These are phyloP conservation scores for Lagocephalus sceleratus DNA, from an alignment of 2,797 vertebrate species.

Conservation along the genomic window DNA sequence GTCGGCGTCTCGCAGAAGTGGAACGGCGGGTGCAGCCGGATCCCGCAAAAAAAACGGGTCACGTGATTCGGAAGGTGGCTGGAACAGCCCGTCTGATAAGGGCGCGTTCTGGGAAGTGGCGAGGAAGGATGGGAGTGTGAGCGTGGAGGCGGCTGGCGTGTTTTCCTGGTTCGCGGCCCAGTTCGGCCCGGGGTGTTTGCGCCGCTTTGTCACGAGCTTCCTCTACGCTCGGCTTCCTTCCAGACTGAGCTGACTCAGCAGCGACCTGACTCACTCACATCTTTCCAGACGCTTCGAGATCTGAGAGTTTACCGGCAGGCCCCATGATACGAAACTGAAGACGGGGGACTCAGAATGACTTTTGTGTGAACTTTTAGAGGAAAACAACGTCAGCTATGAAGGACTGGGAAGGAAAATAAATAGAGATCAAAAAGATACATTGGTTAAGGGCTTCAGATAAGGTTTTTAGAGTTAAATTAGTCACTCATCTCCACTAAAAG, in stretches of 20 bases:
- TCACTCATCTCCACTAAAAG: too few species aligned
- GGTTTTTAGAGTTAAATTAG: too few species aligned
- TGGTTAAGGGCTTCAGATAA: too few species aligned
- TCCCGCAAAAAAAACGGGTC: constrained; percentile 47
- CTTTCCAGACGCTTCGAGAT: constrained; percentile 47
- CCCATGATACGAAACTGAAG: too few species aligned
- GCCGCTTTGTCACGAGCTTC: constrained; percentile 57
- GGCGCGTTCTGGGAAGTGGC: constrained; percentile 49
- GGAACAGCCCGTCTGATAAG: constrained; percentile 33
- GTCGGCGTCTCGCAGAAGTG: too few species aligned
- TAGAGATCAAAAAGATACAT: too few species aligned
- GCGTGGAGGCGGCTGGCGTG: constrained; percentile 13
- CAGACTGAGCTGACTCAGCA: constrained; percentile 63
- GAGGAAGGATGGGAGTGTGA: constrained; percentile 64
- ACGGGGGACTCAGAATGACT: not conserved
- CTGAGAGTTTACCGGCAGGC: constrained; percentile 28
- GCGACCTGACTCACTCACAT: constrained; percentile 43
- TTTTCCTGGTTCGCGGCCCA: constrained; percentile 52
- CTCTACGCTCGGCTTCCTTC: constrained; percentile 54
- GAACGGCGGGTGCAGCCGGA: constrained; percentile 19
- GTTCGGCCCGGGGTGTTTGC: constrained; percentile 33
- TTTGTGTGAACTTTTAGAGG: too few species aligned
- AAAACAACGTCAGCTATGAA: too few species aligned
- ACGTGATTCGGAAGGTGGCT: constrained; percentile 48
- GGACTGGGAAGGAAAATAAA: too few species aligned